Percentiles rank a stretch among this genome's conserved stretches.
These are phyloP conservation scores for Drosophila macrospina DNA, from an alignment of 2,888 invertebrate species.

Conservation along the genomic window DNA sequence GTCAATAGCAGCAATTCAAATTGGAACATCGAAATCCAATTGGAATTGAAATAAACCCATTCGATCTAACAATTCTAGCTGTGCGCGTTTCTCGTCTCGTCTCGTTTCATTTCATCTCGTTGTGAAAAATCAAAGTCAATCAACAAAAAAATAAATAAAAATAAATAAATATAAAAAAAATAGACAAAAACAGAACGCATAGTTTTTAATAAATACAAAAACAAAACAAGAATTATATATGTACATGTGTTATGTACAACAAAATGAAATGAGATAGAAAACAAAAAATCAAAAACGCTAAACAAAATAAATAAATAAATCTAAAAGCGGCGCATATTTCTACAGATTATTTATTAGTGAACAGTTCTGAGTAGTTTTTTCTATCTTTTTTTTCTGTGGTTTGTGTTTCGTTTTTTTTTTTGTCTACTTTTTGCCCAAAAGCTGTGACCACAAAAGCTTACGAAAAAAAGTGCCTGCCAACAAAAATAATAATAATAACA, in stretches of 20 bases:
- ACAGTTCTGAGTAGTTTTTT: constrained; percentile 35
- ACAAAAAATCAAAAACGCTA: not conserved
- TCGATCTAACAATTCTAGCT: constrained; percentile 29
- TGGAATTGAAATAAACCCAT: constrained; percentile 31
- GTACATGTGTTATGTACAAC: not conserved
- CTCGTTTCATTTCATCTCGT: not conserved
- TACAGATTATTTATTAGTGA: constrained; percentile 61
- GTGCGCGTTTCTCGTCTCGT: constrained; percentile 14
- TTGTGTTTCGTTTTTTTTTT: constrained; percentile 12
- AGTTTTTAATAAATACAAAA: constrained; percentile 21
- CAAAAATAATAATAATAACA: constrained; percentile 28
- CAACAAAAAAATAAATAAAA: constrained; percentile 20
- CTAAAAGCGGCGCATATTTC: constrained; percentile 48
- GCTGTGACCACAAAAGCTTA: constrained; percentile 51
- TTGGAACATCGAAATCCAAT: constrained; percentile 43
- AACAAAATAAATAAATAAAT: constrained; percentile 34
- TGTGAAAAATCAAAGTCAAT: constrained; percentile 50
- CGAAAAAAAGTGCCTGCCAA: constrained; percentile 45
- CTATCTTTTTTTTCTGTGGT: constrained; percentile 13
- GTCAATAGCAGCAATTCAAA: constrained; percentile 45
- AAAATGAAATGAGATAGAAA: constrained; percentile 5
- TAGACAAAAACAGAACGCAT: not conserved
- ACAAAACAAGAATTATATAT: not conserved
- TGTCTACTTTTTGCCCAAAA: constrained; percentile 33
- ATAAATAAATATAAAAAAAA: not conserved